Conservation (phyloP, 2,888 invertebrate genomes). For the Uropetala carovei region DNA sequence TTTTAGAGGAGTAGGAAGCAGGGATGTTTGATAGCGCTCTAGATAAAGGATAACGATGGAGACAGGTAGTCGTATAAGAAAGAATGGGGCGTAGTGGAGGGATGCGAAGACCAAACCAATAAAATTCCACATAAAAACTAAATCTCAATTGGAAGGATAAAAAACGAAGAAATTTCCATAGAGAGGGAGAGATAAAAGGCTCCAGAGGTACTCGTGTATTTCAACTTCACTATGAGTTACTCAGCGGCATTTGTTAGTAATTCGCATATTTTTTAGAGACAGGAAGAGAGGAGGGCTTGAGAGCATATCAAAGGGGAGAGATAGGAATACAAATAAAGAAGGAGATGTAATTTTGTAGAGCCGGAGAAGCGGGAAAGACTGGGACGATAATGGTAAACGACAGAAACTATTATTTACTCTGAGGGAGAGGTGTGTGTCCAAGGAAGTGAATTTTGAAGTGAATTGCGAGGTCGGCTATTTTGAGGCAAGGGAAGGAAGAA, state of each 20-base stretch:
- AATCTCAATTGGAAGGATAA: no score
- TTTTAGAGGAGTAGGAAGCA: no score
- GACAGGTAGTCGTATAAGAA: no score
- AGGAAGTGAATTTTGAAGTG: conserved; percentile 55
- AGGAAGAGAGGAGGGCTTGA: neutral
- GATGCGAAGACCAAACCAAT: no score
- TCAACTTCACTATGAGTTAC: neutral
- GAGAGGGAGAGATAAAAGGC: neutral
- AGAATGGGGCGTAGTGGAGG: no score
- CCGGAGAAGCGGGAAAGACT: conserved; percentile 4
- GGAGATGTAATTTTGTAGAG: conserved; percentile 22
- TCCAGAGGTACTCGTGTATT: neutral
- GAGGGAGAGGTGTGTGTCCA: neutral
- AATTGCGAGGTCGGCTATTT: neutral
- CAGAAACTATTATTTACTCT: conserved; percentile 45
- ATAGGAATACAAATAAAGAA: conserved; percentile 40
- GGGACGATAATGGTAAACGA: conserved; percentile 34
- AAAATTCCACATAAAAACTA: no score
- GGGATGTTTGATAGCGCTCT: no score
- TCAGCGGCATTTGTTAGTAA: neutral
- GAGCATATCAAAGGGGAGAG: neutral
- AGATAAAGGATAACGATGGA: no score
- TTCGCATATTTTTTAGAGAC: conserved; percentile 34
- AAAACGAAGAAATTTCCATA: no score
- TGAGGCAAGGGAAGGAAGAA: neutral